A percentile compares a stretch with the other conserved stretches of the same genome.
These are phyloP conservation scores for Rhadinocentrus ornatus DNA, from an alignment of 2,797 vertebrate species.

Conservation along the genomic window DNA sequence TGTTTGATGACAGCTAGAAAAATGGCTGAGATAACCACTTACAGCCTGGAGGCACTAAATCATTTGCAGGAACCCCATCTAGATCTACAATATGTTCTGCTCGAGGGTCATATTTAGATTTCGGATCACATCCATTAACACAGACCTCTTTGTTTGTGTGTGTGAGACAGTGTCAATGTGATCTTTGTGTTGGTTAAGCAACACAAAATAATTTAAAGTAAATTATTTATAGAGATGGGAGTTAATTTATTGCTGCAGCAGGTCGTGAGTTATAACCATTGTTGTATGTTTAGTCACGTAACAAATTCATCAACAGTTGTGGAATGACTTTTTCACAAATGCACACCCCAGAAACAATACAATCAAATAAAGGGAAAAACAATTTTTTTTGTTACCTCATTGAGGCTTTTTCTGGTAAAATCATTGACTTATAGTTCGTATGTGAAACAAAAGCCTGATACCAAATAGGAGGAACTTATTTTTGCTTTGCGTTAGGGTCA, in stretches of 20 bases:
- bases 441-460: no score
- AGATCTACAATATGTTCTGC: background rate
- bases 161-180: conserved; percentile 3
- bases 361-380: no score
- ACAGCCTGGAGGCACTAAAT: background rate
- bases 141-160: background rate
- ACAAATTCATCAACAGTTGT: no score
- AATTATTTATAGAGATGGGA: background rate
- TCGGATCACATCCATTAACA: background rate
- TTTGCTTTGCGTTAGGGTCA: background rate
- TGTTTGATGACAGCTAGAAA: conserved; percentile 29
- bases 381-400: no score
- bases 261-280: background rate
- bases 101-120: conserved; percentile 1
- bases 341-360: no score
- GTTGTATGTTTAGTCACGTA: background rate
- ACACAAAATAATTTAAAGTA: background rate
- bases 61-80: conserved; percentile 10
- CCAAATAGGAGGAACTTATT: background rate
- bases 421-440: no score
- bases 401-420: no score
- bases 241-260: background rate
- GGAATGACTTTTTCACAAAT: no score
- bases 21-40: background rate
- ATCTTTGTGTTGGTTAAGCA: conserved; percentile 1